phyloP scores from a whole-genome alignment of 2,888 invertebrate species.

The Meiosimyza decipiens region DNA sequence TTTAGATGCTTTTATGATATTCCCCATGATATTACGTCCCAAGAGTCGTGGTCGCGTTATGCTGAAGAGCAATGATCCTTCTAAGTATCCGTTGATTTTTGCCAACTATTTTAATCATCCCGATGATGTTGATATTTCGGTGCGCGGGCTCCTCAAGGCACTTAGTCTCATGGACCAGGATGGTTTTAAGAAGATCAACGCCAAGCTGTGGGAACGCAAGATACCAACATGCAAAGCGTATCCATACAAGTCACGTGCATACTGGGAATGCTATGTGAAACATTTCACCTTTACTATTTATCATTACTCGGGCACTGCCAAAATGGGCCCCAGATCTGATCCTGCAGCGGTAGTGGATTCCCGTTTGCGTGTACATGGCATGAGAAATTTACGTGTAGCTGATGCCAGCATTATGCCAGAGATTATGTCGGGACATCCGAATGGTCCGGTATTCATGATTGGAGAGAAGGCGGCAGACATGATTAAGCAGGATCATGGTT shows the following conservation, averaged over 20 bases:
- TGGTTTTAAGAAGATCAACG: conserved; percentile 70
- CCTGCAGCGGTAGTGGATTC: conserved; percentile 75
- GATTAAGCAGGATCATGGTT: conserved; percentile 68
- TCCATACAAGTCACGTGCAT: conserved; percentile 70
- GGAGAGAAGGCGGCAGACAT: conserved; percentile 71
- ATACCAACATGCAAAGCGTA: conserved; percentile 72
- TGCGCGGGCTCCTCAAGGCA: conserved; percentile 71
- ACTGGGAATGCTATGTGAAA: conserved; percentile 75
- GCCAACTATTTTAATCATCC: conserved; percentile 77
- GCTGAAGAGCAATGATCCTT: conserved; percentile 74
- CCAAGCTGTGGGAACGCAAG: conserved; percentile 69
- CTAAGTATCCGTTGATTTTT: conserved; percentile 74
- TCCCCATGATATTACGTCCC: conserved; percentile 75
- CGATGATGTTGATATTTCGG: conserved; percentile 73
- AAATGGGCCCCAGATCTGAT: conserved; percentile 74
- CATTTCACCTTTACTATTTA: conserved; percentile 74
- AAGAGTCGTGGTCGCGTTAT: conserved; percentile 76
- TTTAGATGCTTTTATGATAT: conserved; percentile 70
- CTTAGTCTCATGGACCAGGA: conserved; percentile 68
- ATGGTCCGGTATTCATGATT: conserved; percentile 71
- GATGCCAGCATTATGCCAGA: conserved; percentile 71
- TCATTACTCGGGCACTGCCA: conserved; percentile 74
- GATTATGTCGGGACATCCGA: conserved; percentile 70
- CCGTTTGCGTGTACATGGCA: conserved; percentile 69
- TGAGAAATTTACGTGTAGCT: conserved; percentile 68